Evolutionary conservation across 2,888 invertebrate genomes (phyloP).

Genomic region (Enoplolaimus lenunculus): DNA sequence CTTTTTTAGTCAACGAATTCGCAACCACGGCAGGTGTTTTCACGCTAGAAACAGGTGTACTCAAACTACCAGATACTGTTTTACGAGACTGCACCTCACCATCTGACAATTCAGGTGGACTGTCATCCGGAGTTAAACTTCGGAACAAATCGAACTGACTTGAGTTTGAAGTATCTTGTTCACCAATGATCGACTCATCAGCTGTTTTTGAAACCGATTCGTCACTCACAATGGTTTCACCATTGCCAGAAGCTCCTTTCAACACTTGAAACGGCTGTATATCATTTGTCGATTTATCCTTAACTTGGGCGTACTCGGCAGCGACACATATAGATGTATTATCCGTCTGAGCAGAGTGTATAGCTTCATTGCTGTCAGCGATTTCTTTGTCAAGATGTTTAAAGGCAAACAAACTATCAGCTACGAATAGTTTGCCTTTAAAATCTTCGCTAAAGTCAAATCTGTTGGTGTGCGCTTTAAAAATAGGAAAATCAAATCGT

Average conservation of each 20-base stretch:
- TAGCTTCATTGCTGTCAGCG: neutral
- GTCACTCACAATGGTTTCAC: too few relatives aligned
- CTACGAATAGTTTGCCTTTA: neutral
- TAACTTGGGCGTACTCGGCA: neutral
- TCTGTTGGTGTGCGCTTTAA: neutral
- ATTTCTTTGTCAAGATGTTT: neutral
- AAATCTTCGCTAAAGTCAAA: neutral
- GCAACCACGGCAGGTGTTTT: neutral
- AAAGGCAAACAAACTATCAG: neutral
- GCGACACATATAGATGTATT: neutral
- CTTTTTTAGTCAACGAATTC: too few relatives aligned
- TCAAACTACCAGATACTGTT: neutral
- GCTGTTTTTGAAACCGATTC: neutral
- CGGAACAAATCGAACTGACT: neutral
- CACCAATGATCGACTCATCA: neutral
- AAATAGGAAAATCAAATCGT: conserved; percentile 14
- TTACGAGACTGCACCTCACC: neutral
- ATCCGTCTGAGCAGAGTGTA: neutral
- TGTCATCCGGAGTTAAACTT: neutral
- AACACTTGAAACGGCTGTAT: too few relatives aligned
- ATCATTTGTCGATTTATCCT: neutral
- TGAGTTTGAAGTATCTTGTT: neutral
- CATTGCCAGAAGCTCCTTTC: too few relatives aligned
- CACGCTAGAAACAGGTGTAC: neutral
- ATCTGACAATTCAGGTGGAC: neutral